A percentile compares a stretch with the other conserved stretches of the same genome.
Evolutionary conservation across 2,113 vertebrate species (phyloP).

Genomic region (Dissostichus mawsoni): DNA sequence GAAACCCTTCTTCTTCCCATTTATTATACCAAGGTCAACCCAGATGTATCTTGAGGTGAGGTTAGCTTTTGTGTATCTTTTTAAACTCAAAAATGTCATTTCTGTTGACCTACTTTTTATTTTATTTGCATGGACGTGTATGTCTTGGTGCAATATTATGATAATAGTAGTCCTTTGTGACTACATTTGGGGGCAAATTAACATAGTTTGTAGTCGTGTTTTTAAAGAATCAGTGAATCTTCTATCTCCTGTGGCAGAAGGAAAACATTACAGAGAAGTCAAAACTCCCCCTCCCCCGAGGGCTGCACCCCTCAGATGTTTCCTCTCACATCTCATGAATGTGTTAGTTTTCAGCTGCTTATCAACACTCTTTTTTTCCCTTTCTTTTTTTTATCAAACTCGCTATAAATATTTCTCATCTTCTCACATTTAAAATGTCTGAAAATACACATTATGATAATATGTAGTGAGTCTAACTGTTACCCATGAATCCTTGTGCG

Average conservation of each 20-base stretch:
- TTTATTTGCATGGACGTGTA: not conserved
- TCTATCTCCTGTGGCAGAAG: slow-evolving; percentile 21
- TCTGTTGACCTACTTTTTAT: not conserved
- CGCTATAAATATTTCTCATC: not conserved
- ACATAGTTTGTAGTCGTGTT: slow-evolving; percentile 1
- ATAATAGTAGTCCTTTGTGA: not conserved
- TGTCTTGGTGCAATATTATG: not conserved
- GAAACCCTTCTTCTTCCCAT: not conserved
- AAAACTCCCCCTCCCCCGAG: slow-evolving; percentile 16
- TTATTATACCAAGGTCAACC: not conserved
- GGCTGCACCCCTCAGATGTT: slow-evolving; percentile 30
- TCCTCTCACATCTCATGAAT: slow-evolving; percentile 26
- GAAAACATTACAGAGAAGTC: slow-evolving; percentile 26
- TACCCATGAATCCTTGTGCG: no score
- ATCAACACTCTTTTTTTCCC: slow-evolving; percentile 15
- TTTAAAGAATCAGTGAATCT: slow-evolving; percentile 25
- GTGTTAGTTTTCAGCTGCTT: slow-evolving; percentile 15
- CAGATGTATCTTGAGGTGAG: not conserved
- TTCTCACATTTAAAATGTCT: not conserved
- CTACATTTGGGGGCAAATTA: no score
- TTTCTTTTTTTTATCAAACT: slow-evolving; percentile 3
- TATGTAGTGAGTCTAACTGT: no score
- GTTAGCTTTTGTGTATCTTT: not conserved
- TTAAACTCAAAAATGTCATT: not conserved
- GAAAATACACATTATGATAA: no score